A percentile compares a stretch with the other conserved stretches of the same genome.
phyloP scores from a whole-genome alignment of 2,797 vertebrate genomes.

The Phoebastria nigripes region DNA sequence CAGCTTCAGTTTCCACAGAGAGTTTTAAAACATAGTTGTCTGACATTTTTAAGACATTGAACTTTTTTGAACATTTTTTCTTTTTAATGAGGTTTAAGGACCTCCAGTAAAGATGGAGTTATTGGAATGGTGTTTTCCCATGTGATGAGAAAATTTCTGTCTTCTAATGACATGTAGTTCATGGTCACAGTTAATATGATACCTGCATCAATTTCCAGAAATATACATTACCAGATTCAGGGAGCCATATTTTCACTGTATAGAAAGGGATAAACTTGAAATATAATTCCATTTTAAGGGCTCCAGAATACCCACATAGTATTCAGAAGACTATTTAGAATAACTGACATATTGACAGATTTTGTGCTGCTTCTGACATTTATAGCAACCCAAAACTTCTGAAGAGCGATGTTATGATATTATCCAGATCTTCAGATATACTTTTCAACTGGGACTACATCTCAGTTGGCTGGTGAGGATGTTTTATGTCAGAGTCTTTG shows the following conservation, averaged over 20 bases:
- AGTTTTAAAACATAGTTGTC: not conserved
- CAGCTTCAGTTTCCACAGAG: not conserved
- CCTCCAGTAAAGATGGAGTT: not conserved
- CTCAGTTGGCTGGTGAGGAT: not conserved
- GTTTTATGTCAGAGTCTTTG: not conserved
- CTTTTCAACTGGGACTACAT: not conserved
- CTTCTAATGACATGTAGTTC: not conserved
- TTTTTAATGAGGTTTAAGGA: not conserved
- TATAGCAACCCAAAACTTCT: not conserved
- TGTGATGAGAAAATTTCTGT: not conserved
- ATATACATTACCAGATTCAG: not conserved
- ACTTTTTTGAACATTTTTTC: not conserved
- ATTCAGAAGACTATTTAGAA: not conserved
- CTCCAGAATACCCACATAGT: not conserved
- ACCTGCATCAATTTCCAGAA: not conserved
- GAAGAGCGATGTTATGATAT: not conserved
- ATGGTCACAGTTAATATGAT: not conserved
- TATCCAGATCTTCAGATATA: not conserved
- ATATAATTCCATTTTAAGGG: not conserved
- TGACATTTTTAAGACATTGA: not conserved
- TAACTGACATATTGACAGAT: not conserved
- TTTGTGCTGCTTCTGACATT: not conserved
- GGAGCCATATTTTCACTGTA: not conserved
- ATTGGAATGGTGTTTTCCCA: not conserved
- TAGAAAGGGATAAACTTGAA: not conserved